These are phyloP conservation scores for Amiota minor DNA, from an alignment of 2,888 invertebrate species.

Conservation along the genomic window DNA sequence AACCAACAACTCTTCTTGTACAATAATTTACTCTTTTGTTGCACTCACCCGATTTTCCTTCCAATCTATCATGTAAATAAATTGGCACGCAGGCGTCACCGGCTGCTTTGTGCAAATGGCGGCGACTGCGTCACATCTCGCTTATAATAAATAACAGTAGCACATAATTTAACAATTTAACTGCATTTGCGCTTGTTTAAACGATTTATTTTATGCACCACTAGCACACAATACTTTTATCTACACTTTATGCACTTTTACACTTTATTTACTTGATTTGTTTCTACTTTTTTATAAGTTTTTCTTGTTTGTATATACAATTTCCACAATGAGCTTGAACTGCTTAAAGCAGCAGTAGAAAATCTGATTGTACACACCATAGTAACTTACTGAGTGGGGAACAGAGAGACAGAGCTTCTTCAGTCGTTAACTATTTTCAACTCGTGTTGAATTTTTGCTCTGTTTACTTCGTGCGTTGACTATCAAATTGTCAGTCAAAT, in stretches of 20 bases:
- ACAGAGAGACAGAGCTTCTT: too few relatives aligned
- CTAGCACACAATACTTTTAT: too few relatives aligned
- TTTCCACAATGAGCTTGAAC: background rate
- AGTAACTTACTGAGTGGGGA: too few relatives aligned
- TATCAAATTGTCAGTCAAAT: too few relatives aligned
- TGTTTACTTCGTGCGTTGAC: too few relatives aligned
- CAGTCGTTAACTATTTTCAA: too few relatives aligned
- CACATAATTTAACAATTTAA: conserved; percentile 62
- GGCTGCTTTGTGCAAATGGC: background rate
- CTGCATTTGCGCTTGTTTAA: conserved; percentile 39
- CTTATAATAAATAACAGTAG: conserved; percentile 35
- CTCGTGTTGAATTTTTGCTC: too few relatives aligned
- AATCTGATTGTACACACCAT: too few relatives aligned
- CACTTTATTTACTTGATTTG: background rate
- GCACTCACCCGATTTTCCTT: background rate
- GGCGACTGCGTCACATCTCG: background rate
- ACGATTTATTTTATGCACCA: background rate
- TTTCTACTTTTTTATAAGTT: background rate
- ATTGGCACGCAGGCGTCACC: conserved; percentile 49
- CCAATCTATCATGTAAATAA: conserved; percentile 40
- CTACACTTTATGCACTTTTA: conserved; percentile 7
- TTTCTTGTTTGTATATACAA: background rate
- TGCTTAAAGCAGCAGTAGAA: background rate
- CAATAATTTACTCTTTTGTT: too few relatives aligned
- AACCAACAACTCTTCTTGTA: too few relatives aligned